Percentiles rank a stretch among this genome's conserved stretches.
Conservation (phyloP, 2,888 invertebrate genomes). For the Deilephila porcellus region DNA sequence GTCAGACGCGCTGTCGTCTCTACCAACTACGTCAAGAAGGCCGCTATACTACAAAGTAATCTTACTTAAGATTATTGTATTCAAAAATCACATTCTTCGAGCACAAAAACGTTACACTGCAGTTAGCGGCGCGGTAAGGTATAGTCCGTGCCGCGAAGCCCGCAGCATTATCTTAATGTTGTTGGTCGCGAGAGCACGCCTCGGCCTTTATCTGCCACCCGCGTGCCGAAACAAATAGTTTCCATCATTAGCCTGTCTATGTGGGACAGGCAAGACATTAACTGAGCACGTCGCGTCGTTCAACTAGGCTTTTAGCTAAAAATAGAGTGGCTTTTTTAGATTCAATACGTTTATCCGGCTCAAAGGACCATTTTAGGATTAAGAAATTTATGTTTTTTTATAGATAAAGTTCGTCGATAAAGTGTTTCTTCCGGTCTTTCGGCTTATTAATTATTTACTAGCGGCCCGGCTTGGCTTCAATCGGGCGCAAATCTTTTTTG, state of each 20-base stretch:
- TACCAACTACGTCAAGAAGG: too few species aligned
- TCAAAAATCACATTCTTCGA: too few species aligned
- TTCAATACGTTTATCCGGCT: neutral
- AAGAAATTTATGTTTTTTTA: neutral
- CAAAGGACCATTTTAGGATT: neutral
- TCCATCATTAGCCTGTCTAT: constrained; percentile 15
- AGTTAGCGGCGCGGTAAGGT: neutral
- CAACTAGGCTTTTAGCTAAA: constrained; percentile 8
- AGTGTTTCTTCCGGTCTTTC: too few species aligned
- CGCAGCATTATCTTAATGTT: constrained; percentile 17
- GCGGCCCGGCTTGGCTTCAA: too few species aligned
- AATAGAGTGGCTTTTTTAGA: constrained; percentile 6
- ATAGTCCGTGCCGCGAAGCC: neutral
- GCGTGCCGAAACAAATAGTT: constrained; percentile 11
- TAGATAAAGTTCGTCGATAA: neutral
- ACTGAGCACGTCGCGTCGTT: neutral
- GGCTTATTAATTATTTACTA: too few species aligned
- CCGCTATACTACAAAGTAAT: too few species aligned
- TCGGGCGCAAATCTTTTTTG: too few species aligned
- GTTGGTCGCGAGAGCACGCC: neutral
- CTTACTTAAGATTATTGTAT: too few species aligned
- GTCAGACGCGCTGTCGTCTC: too few species aligned
- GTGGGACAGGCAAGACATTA: neutral
- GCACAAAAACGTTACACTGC: constrained; percentile 1
- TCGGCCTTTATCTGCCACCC: neutral